Conservation (phyloP, 2,888 invertebrate genomes). For the Cenopis cana region DNA sequence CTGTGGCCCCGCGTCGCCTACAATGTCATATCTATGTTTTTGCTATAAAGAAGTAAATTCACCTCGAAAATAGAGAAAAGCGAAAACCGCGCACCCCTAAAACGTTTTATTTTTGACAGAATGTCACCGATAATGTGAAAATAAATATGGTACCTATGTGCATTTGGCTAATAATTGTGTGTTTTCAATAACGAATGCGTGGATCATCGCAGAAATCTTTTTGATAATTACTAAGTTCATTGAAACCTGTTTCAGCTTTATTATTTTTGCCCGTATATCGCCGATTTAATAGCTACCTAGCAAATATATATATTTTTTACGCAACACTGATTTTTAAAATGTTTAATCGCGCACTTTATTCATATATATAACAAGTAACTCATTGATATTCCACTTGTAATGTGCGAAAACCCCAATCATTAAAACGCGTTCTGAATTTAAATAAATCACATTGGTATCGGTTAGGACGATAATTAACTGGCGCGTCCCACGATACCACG, state of each 20-base stretch:
- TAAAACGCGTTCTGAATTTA: slow-evolving; percentile 56
- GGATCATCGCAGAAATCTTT: not conserved
- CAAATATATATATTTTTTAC: not conserved
- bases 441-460: slow-evolving; percentile 72
- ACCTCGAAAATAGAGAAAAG: not conserved
- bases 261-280: not conserved
- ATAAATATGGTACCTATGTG: not conserved
- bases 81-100: not conserved
- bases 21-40: not conserved
- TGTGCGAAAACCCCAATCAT: slow-evolving; percentile 17
- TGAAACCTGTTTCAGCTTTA: too few relatives aligned
- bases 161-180: not conserved
- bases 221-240: not conserved
- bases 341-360: not conserved
- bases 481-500: slow-evolving; percentile 73
- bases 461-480: slow-evolving; percentile 79
- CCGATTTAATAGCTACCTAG: not conserved
- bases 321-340: not conserved
- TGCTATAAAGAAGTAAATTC: not conserved
- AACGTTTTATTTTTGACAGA: not conserved
- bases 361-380: not conserved
- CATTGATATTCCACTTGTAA: not conserved
- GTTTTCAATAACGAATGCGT: too few relatives aligned
- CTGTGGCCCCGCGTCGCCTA: too few relatives aligned
- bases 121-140: not conserved